phyloP scores from a whole-genome alignment of 2,888 invertebrate species.

The Plebejus melissa region DNA sequence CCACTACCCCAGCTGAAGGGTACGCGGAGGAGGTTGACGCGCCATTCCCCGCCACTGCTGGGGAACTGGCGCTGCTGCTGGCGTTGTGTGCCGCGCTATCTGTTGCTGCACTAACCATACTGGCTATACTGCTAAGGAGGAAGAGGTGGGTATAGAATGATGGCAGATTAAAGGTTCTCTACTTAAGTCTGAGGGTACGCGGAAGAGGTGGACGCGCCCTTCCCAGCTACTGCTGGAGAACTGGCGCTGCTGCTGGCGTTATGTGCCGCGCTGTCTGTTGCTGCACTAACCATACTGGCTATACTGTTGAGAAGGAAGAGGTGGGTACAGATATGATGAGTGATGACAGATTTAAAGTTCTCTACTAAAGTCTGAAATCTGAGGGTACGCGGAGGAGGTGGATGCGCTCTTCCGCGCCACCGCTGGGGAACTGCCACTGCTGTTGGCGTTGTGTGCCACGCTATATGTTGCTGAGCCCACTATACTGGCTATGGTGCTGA shows the following conservation, averaged over 20 bases:
- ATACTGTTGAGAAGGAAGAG: slow-evolving; percentile 50
- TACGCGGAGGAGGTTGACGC: slow-evolving; percentile 70
- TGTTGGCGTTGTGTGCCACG: too few species aligned
- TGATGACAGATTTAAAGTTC: too few species aligned
- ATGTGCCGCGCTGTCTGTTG: slow-evolving; percentile 77
- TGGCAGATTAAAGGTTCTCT: too few species aligned
- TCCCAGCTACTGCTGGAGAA: slow-evolving; percentile 69
- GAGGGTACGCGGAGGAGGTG: too few species aligned
- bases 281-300: slow-evolving; percentile 77
- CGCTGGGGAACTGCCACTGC: too few species aligned
- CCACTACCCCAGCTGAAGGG: slow-evolving; percentile 77
- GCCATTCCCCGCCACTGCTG: slow-evolving; percentile 69
- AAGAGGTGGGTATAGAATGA: slow-evolving; percentile 57
- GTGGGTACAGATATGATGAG: too few species aligned
- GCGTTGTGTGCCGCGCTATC: slow-evolving; percentile 77
- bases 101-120: slow-evolving; percentile 76
- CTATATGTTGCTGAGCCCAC: too few species aligned
- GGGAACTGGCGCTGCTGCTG: slow-evolving; percentile 67
- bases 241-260: slow-evolving; percentile 67
- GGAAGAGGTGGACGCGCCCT: slow-evolving; percentile 68
- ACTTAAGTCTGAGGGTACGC: slow-evolving; percentile 53
- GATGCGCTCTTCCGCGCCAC: too few species aligned
- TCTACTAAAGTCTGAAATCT: too few species aligned
- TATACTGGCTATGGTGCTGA: slow-evolving; percentile 57
- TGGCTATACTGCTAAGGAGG: slow-evolving; percentile 78